These are phyloP conservation scores for Drosophila colorata DNA, from an alignment of 2,888 invertebrate species.

Conservation along the genomic window DNA sequence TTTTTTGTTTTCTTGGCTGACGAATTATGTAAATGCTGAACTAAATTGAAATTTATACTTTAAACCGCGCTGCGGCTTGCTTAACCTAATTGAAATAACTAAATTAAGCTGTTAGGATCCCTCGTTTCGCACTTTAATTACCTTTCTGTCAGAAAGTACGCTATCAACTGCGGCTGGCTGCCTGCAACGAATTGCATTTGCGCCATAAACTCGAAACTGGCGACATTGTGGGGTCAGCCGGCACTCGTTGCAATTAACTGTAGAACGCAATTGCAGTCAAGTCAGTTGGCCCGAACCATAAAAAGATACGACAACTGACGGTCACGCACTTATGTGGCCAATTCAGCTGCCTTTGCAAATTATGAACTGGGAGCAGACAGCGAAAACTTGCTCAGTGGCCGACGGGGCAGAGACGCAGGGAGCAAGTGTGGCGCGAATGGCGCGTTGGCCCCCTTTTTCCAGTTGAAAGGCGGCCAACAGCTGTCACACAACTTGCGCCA, in stretches of 20 bases:
- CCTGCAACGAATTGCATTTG: slow-evolving; percentile 31
- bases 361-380: slow-evolving; percentile 33
- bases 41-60: slow-evolving; percentile 60
- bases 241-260: slow-evolving; percentile 52
- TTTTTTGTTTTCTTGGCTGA: slow-evolving; percentile 37
- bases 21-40: slow-evolving; percentile 73
- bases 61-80: slow-evolving; percentile 55
- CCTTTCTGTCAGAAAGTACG: slow-evolving; percentile 20
- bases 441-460: not conserved
- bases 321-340: slow-evolving; percentile 38
- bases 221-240: slow-evolving; percentile 32
- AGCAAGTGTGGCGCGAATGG: slow-evolving; percentile 1
- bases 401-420: no score
- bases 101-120: slow-evolving; percentile 34
- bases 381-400: not conserved
- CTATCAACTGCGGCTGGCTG: slow-evolving; percentile 27
- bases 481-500: slow-evolving; percentile 61
- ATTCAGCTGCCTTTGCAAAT: slow-evolving; percentile 36
- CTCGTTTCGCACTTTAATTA: slow-evolving; percentile 32
- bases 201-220: slow-evolving; percentile 22
- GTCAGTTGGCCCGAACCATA: slow-evolving; percentile 34
- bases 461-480: slow-evolving; percentile 35
- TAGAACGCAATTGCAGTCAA: slow-evolving; percentile 41
- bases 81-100: slow-evolving; percentile 69
- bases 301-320: slow-evolving; percentile 51